These are phyloP conservation scores for Hylyphantes graminicola DNA, from an alignment of 1,140 invertebrate genomes.

Conservation along the genomic window DNA sequence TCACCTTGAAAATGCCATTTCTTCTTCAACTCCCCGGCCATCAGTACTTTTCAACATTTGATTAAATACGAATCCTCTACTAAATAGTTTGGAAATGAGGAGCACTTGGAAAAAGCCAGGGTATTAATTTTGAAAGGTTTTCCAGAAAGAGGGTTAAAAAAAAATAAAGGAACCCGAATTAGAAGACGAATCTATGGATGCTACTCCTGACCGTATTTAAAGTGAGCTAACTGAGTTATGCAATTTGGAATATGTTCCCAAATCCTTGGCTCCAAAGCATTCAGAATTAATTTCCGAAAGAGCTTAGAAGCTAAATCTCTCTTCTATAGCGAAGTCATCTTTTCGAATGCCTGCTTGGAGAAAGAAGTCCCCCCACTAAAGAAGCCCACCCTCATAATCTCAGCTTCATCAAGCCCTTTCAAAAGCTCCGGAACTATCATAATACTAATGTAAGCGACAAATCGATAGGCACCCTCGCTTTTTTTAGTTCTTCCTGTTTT, in stretches of 20 bases:
- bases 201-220: conserved; percentile 51
- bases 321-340: conserved; percentile 43
- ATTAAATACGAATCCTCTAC: conserved; percentile 55
- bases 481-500: conserved; percentile 27
- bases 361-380: conserved; percentile 44
- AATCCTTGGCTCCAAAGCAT: conserved; percentile 57
- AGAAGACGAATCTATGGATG: conserved; percentile 52
- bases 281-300: conserved; percentile 61
- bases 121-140: conserved; percentile 61
- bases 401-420: conserved; percentile 60
- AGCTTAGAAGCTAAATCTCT: conserved; percentile 61
- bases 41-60: conserved; percentile 61
- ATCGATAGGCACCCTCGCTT: conserved; percentile 55
- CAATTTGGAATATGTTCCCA: conserved; percentile 60
- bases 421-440: conserved; percentile 61
- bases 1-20: conserved; percentile 52
- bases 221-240: conserved; percentile 60
- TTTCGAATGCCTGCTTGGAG: conserved; percentile 52
- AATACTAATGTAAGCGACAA: conserved; percentile 61
- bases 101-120: conserved; percentile 17
- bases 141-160: conserved; percentile 5
- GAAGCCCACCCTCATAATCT: conserved; percentile 59
- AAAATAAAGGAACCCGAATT: conserved; percentile 23
- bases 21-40: conserved; percentile 28
- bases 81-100: conserved; percentile 31